Conservation (phyloP, 2,888 invertebrate genomes). For the Hanleya hanleyi region DNA sequence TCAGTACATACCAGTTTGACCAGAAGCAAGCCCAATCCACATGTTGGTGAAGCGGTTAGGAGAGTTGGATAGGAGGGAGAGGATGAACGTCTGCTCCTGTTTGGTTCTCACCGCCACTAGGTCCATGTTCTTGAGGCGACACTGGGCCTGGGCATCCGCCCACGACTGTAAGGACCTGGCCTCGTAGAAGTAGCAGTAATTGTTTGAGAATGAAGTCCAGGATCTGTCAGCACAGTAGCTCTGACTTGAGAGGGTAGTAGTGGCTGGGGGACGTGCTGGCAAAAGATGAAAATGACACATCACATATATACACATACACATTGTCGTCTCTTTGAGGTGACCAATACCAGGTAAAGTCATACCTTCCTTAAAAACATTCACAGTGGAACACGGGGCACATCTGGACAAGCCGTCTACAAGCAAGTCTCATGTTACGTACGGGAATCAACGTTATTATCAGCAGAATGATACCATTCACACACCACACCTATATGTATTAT, state of each 20-base stretch:
- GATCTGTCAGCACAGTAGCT: neutral
- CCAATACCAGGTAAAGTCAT: too few relatives aligned
- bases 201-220: neutral
- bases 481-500: too few relatives aligned
- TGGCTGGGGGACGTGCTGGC: too few relatives aligned
- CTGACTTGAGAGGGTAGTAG: neutral
- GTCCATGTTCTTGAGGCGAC: neutral
- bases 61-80: neutral
- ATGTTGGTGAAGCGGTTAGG: neutral
- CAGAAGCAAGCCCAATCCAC: neutral
- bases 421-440: too few relatives aligned
- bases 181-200: neutral
- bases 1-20: neutral
- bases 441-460: too few relatives aligned
- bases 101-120: neutral
- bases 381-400: too few relatives aligned
- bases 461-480: too few relatives aligned
- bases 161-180: neutral
- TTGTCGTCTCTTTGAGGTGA: too few relatives aligned
- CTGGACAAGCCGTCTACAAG: too few relatives aligned
- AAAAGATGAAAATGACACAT: too few relatives aligned
- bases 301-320: too few relatives aligned
- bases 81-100: neutral
- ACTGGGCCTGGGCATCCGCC: neutral
- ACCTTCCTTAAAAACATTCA: too few relatives aligned